Percentiles rank a stretch among this genome's conserved stretches.
Evolutionary conservation across 2,113 vertebrate species (phyloP).

Genomic region (Syngnathus typhle): DNA sequence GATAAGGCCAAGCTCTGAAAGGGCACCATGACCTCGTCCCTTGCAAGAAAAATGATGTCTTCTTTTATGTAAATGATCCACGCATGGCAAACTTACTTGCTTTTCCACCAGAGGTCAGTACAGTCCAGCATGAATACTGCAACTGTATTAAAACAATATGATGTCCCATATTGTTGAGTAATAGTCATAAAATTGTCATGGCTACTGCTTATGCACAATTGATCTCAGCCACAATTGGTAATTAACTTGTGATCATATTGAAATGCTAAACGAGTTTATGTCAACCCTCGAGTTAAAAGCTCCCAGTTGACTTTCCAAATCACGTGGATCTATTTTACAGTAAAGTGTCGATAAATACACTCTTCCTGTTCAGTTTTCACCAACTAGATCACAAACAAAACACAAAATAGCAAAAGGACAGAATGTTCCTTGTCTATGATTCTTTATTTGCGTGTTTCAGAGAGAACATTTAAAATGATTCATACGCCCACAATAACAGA

Average conservation of each 20-base stretch:
- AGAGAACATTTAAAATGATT: constrained; percentile 76
- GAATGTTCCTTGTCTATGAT: constrained; percentile 51
- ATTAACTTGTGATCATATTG: neutral
- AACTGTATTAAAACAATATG: neutral
- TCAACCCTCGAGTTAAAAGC: neutral
- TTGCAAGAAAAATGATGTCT: too few relatives aligned
- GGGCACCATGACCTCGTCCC: too few relatives aligned
- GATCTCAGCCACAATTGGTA: neutral
- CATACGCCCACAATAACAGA: constrained; percentile 72
- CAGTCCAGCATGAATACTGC: constrained; percentile 9
- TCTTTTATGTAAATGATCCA: too few relatives aligned
- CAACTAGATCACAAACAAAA: constrained; percentile 2
- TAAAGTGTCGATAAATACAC: neutral
- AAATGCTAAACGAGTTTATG: neutral
- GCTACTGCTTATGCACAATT: neutral
- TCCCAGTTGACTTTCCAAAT: neutral
- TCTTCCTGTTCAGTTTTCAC: neutral
- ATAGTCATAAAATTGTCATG: neutral
- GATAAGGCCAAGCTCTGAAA: too few relatives aligned
- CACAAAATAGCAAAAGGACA: neutral
- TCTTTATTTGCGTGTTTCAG: constrained; percentile 75
- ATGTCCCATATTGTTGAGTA: constrained; percentile 36
- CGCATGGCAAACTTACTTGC: neutral
- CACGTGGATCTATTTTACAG: neutral
- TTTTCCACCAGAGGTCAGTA: constrained; percentile 50